A percentile compares a stretch with the other conserved stretches of the same genome.
These are phyloP conservation scores for Aleiodes sp. DNA, from an alignment of 1,140 invertebrate genomes.

Conservation along the genomic window DNA sequence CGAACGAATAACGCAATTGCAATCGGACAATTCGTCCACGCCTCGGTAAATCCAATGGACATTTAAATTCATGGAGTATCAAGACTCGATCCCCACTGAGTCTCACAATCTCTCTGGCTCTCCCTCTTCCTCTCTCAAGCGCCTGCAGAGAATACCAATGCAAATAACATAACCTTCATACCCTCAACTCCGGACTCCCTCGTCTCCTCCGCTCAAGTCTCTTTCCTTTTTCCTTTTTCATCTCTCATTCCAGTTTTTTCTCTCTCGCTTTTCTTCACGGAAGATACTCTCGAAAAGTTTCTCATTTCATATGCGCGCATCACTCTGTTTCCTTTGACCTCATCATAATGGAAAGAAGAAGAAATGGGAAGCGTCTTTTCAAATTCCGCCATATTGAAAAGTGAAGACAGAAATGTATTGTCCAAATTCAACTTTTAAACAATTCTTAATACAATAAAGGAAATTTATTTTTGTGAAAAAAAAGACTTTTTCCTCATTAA, in stretches of 20 bases:
- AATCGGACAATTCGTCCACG: not conserved
- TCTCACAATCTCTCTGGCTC: too few relatives aligned
- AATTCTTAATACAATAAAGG: too few relatives aligned
- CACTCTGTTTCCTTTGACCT: not conserved
- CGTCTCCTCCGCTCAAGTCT: not conserved
- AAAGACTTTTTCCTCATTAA: too few relatives aligned
- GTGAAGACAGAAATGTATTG: too few relatives aligned
- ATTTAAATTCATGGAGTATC: conserved; percentile 1
- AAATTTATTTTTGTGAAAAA: too few relatives aligned
- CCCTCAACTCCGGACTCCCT: not conserved
- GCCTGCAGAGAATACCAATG: not conserved
- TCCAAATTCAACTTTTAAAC: too few relatives aligned
- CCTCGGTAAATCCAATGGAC: not conserved
- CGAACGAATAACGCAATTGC: not conserved
- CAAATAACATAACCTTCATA: not conserved
- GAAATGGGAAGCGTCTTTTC: too few relatives aligned
- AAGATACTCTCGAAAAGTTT: not conserved
- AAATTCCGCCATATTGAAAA: too few relatives aligned
- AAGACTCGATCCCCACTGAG: not conserved
- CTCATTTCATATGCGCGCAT: not conserved
- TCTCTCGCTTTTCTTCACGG: not conserved
- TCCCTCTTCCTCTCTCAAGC: not conserved
- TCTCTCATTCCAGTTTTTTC: not conserved
- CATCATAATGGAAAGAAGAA: too few relatives aligned
- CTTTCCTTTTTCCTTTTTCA: not conserved